Evolutionary conservation across 2,113 vertebrate species (phyloP).

Genomic region (Melanostigma gelatinosum): DNA sequence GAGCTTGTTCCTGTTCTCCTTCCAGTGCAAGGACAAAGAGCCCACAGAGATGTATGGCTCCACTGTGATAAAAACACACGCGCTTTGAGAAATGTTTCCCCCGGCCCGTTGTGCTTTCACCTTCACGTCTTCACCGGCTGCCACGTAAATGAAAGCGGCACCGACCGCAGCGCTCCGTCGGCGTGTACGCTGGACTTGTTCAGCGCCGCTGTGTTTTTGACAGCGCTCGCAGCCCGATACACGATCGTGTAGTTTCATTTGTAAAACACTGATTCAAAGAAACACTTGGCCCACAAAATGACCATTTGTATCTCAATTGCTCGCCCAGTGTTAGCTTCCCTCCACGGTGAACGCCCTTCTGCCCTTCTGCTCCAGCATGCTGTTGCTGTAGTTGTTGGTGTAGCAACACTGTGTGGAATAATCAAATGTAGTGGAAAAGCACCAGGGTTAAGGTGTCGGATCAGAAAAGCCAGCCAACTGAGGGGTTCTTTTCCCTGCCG

Average conservation of each 20-base stretch:
- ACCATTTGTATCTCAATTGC: neutral
- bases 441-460: slow-evolving; percentile 10
- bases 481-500: slow-evolving; percentile 2
- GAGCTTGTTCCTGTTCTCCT: slow-evolving; percentile 58
- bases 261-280: neutral
- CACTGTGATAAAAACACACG: slow-evolving; percentile 25
- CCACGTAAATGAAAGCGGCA: neutral
- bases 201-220: neutral
- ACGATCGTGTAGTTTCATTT: neutral
- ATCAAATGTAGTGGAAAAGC: slow-evolving; percentile 53
- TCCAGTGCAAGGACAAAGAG: slow-evolving; percentile 63
- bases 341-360: too few species aligned
- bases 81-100: slow-evolving; percentile 15
- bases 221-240: too few species aligned
- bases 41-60: slow-evolving; percentile 44
- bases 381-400: slow-evolving; percentile 13
- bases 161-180: neutral
- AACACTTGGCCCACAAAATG: neutral
- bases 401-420: slow-evolving; percentile 20
- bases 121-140: neutral
- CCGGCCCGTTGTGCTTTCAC: slow-evolving; percentile 15
- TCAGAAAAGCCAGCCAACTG: slow-evolving; percentile 25
- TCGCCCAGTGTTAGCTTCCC: neutral
- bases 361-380: slow-evolving; percentile 5
- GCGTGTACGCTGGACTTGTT: neutral